Conservation (phyloP, 2,888 invertebrate species). For the Drosophila infuscata region DNA sequence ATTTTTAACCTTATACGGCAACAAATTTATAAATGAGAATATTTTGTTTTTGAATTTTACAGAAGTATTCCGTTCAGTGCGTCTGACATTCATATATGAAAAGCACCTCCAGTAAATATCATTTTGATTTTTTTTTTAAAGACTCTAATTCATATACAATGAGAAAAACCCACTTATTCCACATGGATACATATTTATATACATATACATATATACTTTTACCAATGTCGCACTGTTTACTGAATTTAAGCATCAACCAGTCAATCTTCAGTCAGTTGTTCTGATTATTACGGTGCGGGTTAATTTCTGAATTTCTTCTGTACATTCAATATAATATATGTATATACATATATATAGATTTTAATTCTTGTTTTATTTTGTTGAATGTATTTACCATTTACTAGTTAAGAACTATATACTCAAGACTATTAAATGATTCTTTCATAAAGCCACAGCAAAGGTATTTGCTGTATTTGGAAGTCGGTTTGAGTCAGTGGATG, state of each 20-base stretch:
- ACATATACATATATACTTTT: too few relatives aligned
- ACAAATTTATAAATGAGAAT: neutral
- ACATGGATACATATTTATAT: too few relatives aligned
- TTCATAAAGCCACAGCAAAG: constrained; percentile 15
- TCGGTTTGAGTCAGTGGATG: constrained; percentile 18
- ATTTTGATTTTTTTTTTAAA: neutral
- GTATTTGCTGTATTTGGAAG: constrained; percentile 34
- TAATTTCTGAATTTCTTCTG: neutral
- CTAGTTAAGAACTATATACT: neutral
- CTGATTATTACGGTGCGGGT: neutral
- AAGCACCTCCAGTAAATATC: neutral
- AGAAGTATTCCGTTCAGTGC: neutral
- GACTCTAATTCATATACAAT: neutral
- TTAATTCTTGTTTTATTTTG: neutral
- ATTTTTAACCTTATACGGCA: neutral
- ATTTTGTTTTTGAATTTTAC: neutral
- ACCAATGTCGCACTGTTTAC: neutral
- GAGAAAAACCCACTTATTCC: neutral
- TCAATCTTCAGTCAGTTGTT: neutral
- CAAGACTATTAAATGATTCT: constrained; percentile 17
- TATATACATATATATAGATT: too few relatives aligned
- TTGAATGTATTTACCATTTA: neutral
- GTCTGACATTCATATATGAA: neutral
- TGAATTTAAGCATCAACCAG: neutral
- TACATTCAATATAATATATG: neutral